Evolutionary conservation across 2,113 vertebrate genomes (phyloP), one percentile per base, ranked within the genome.

Genomic region (Bostrychus sinensis): DNA sequence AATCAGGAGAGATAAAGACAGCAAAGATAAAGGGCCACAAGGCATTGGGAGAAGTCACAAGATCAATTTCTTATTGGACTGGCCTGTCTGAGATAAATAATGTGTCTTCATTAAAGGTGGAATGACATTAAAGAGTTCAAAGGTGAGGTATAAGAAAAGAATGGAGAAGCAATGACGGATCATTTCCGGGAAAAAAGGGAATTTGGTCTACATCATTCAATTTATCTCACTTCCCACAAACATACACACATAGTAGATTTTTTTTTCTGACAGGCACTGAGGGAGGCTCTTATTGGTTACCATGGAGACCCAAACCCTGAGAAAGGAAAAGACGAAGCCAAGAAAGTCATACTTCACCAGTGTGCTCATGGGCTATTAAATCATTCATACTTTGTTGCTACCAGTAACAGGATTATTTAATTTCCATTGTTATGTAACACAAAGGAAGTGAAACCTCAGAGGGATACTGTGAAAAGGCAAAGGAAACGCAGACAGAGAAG

Each of bases 301-400:
- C 81, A 91, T 91, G 84, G 90, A 81, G 75, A 91, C 81, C 66
- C 66, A 82, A 87, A 83, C 73, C 78, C 80, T 20, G 71, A 77
- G 76, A 84, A 48, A 84, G 66, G 64, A 72, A 55, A 80, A 79
- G 73, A 81, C 64, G 55, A 72, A 82, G 65, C 82, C 63, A 58
- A 72, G 69, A 68, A 48, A 76, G 78, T 82, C 80, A 67, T 63
- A 77, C 79, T 84, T 78, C 66, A 70, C 74, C 60, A 6, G 61
- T 70, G 70, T 66, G 66, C 81, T 87, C 51, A 68, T 54, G 32
- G 70, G 28, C 70, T 73, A 79, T 88, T 86, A 84, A 83, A 85
- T 86, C 69, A 79, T 82, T 86, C 66, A 79, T 79, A 62, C 70
- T 32, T 58, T 61, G 62, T 67, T 78, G 77, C 67, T 75, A 72